A percentile compares a stretch with the other conserved stretches of the same genome.
These are phyloP conservation scores for Clarias fuscus DNA, from an alignment of 2,797 vertebrate genomes.

Conservation along the genomic window DNA sequence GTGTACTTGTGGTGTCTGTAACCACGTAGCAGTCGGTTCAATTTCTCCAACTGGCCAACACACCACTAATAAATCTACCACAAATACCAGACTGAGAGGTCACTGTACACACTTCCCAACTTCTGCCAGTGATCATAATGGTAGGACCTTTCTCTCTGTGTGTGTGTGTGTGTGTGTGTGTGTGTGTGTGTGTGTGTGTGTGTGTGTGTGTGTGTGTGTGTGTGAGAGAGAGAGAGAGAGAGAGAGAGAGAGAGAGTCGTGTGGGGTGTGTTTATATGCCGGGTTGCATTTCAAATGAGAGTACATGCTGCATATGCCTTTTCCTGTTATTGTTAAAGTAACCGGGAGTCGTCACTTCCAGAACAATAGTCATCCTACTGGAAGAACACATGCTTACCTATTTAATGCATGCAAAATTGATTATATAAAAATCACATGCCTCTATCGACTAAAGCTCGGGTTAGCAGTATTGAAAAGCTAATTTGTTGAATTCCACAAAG, in stretches of 20 bases:
- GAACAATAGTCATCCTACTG: constrained; percentile 29
- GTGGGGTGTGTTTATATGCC: neutral
- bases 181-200: neutral
- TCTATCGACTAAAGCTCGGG: neutral
- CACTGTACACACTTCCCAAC: constrained; percentile 40
- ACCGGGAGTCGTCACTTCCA: constrained; percentile 23
- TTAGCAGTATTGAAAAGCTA: neutral
- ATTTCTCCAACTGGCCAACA: constrained; percentile 47
- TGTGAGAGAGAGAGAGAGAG: neutral
- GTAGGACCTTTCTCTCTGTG: neutral
- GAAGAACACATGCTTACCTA: constrained; percentile 18
- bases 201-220: neutral
- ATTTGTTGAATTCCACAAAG: neutral
- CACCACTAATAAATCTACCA: constrained; percentile 49
- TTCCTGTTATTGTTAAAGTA: constrained; percentile 35
- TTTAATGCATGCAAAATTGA: neutral
- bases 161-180: neutral
- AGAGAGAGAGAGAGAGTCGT: neutral
- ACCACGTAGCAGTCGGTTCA: constrained; percentile 42
- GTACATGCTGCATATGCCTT: constrained; percentile 16
- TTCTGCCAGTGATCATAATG: constrained; percentile 39
- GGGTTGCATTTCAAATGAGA: constrained; percentile 2
- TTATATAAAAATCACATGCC: neutral
- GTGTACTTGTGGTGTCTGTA: constrained; percentile 41
- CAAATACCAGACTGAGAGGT: constrained; percentile 46